Conservation (phyloP, 1,140 invertebrate species). For the Anoplolepis gracilipes region DNA sequence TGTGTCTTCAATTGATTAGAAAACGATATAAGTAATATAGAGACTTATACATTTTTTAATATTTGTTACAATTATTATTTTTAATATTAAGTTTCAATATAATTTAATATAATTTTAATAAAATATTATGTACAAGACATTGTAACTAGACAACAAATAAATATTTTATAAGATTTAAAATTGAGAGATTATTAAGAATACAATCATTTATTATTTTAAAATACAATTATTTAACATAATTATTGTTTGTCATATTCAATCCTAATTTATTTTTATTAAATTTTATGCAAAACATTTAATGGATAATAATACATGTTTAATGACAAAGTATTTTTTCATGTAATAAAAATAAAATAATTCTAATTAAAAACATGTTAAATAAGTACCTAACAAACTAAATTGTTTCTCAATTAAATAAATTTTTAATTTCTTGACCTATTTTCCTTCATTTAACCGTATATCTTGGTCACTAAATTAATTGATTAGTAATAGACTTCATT, state of each 20-base stretch:
- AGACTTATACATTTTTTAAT: too few relatives aligned
- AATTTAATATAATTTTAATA: neutral
- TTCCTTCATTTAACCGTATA: neutral
- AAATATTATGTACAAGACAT: neutral
- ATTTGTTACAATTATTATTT: neutral
- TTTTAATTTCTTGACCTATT: constrained; percentile 11
- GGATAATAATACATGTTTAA: neutral
- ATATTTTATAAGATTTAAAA: neutral
- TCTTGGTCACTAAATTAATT: constrained; percentile 40
- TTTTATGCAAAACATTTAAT: neutral
- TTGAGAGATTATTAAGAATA: neutral
- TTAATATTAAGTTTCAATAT: neutral
- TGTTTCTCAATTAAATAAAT: neutral
- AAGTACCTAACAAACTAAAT: neutral
- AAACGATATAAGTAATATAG: too few relatives aligned
- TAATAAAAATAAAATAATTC: neutral
- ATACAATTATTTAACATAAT: neutral
- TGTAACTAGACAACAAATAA: neutral
- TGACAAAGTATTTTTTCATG: neutral
- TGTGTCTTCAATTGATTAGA: too few relatives aligned
- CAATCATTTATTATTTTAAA: neutral
- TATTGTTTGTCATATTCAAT: neutral
- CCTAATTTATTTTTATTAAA: neutral
- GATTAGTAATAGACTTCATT: too few relatives aligned
- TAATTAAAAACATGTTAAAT: neutral